Evolutionary conservation across 2,797 vertebrate genomes (phyloP).

Genomic region (Ambastaia sidthimunki): DNA sequence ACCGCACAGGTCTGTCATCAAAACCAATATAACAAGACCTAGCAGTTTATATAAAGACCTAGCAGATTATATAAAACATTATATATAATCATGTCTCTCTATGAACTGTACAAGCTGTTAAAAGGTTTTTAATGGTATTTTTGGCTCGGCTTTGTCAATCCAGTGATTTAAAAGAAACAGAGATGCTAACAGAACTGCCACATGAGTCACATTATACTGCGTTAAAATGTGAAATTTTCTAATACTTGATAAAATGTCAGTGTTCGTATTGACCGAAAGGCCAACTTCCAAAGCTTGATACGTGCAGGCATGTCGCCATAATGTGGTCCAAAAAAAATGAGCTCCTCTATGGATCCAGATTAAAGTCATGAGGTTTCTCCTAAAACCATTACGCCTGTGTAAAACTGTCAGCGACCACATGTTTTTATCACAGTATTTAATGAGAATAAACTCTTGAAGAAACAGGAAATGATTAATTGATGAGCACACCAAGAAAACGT

Average conservation of each 20-base stretch:
- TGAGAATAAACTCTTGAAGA: not conserved
- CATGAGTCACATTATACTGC: conserved; percentile 22
- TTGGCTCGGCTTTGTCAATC: conserved; percentile 44
- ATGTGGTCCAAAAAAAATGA: conserved; percentile 1
- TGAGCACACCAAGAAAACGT: not conserved
- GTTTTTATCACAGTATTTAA: conserved; percentile 25
- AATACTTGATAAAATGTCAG: conserved; percentile 24
- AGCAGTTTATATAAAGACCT: conserved; percentile 50
- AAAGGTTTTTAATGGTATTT: conserved; percentile 39
- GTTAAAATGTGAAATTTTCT: not conserved
- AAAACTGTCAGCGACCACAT: conserved; percentile 13
- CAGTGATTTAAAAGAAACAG: conserved; percentile 48
- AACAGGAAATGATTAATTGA: not conserved
- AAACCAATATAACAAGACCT: conserved; percentile 17
- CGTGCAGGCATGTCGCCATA: not conserved
- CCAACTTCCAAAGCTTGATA: conserved; percentile 24
- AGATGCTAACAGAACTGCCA: too few species aligned
- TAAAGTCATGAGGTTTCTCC: not conserved
- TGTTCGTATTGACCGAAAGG: conserved; percentile 11
- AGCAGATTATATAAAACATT: conserved; percentile 1
- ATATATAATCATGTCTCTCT: conserved; percentile 64
- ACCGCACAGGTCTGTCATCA: conserved; percentile 38
- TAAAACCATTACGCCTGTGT: conserved; percentile 15
- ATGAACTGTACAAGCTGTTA: conserved; percentile 56
- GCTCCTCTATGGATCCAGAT: too few species aligned